Conservation (phyloP, 2,888 invertebrate genomes). For the Coecobrya sp. region DNA sequence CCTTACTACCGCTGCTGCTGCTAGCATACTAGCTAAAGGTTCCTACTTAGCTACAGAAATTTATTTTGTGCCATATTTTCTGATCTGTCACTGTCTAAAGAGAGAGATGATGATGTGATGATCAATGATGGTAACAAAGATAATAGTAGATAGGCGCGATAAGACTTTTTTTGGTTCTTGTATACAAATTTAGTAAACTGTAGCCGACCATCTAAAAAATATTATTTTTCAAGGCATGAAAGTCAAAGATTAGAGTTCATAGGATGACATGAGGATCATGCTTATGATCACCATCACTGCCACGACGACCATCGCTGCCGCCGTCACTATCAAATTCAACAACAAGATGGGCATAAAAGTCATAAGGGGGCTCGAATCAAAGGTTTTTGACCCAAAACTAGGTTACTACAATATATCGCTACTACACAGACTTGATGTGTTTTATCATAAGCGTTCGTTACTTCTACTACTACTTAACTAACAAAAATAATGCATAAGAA, state of each 20-base stretch:
- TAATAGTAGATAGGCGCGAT: slow-evolving; percentile 20
- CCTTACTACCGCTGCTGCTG: neutral
- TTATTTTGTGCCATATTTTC: neutral
- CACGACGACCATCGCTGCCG: slow-evolving; percentile 57
- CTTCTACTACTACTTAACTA: neutral
- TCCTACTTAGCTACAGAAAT: neutral
- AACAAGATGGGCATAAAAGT: slow-evolving; percentile 68
- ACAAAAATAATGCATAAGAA: slow-evolving; percentile 14
- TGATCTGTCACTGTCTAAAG: neutral
- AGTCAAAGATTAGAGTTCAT: slow-evolving; percentile 79
- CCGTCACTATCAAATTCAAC: slow-evolving; percentile 36
- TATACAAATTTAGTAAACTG: slow-evolving; percentile 42
- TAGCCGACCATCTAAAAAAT: slow-evolving; percentile 15
- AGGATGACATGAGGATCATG: slow-evolving; percentile 48
- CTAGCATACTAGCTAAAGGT: neutral
- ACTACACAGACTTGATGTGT: slow-evolving; percentile 1
- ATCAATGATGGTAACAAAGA: slow-evolving; percentile 46
- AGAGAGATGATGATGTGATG: slow-evolving; percentile 14
- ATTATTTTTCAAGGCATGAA: slow-evolving; percentile 61
- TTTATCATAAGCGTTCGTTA: neutral
- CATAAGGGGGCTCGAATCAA: slow-evolving; percentile 81
- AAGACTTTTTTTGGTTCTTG: slow-evolving; percentile 31
- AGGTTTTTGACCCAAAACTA: slow-evolving; percentile 87
- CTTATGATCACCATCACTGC: slow-evolving; percentile 41
- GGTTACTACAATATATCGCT: slow-evolving; percentile 80